Evolutionary conservation across 2,113 vertebrate species (phyloP), one percentile per base, ranked within the genome.

Genomic region (Cryptomyrus ogoouensis): DNA sequence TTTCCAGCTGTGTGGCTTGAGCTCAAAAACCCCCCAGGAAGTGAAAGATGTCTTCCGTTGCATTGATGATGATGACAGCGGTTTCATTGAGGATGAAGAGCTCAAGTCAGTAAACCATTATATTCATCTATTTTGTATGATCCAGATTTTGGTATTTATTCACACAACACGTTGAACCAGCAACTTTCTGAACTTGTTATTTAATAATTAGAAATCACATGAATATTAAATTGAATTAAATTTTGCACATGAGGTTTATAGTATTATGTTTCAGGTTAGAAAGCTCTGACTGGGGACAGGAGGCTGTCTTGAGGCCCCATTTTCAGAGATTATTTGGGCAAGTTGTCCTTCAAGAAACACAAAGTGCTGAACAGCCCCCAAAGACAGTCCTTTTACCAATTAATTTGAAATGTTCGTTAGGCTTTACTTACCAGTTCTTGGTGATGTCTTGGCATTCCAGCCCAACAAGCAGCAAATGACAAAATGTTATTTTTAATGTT

Each of bases 41-140:
- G 90, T 99, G 91, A 97, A 97, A 94, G 96, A 98, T 9, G 97
- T 98, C 90, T 99, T 99, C 93, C 93, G 94, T 90, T 95, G 97
- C 92, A 94, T 99, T 21, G 98, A 99, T 91, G 96, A 97, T 0
- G 97, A 99, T 90, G 95, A 97, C 92, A 99, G 97, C n/a, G 98
- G 98, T 89, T 98, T 94, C 95, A 96, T 99, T 90, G 98, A 99
- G 90, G 97, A 97, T 94, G 96, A 97, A 0, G 98, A 99, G 91
- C 96, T 99, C 90, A 97, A 97, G 98, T 99, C 95, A 95, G 94
- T 92, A 47, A 42, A 9, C 84, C 21, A 9, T 62, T 84, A 84
- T 2, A 13, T 84, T 84, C 1, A 83, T 84, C 8, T n/a, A 12
- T 84, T 84, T 84, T 47, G 7, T 24, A 47, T 9, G 39, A n/a